Conservation (phyloP, 2,113 vertebrate species). For the Chionomys nivalis region DNA sequence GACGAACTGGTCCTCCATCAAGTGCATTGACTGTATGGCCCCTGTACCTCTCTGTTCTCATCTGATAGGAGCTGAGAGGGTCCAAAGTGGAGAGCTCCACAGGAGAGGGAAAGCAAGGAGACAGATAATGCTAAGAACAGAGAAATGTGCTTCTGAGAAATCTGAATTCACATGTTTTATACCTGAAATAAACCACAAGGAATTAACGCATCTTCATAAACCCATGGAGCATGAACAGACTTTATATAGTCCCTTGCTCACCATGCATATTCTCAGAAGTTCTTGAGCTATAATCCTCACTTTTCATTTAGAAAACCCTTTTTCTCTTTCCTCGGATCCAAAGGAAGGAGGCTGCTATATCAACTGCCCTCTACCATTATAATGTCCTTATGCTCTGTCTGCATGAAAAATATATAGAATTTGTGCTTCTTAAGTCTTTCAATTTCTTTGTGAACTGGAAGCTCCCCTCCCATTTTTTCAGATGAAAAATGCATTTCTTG, state of each 20-base stretch:
- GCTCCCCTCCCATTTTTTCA: not conserved
- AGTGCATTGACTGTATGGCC: not conserved
- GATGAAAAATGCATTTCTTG: slow-evolving; percentile 23
- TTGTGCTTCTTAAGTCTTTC: not conserved
- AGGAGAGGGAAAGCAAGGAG: not conserved
- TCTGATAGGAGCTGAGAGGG: not conserved
- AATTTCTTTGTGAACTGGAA: not conserved
- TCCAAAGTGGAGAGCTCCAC: not conserved
- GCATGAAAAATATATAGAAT: not conserved
- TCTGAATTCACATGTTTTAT: slow-evolving; percentile 63
- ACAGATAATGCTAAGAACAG: slow-evolving; percentile 3
- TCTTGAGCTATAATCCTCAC: slow-evolving; percentile 29
- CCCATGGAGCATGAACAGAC: slow-evolving; percentile 36
- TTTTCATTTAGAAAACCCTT: slow-evolving; percentile 34
- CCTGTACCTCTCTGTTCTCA: not conserved
- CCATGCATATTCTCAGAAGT: not conserved
- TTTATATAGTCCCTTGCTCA: slow-evolving; percentile 51
- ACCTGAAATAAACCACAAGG: slow-evolving; percentile 57
- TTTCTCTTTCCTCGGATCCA: slow-evolving; percentile 15
- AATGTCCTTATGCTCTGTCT: not conserved
- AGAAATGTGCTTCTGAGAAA: slow-evolving; percentile 27
- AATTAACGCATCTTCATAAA: slow-evolving; percentile 61
- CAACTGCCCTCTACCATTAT: not conserved
- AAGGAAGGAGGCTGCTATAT: not conserved
- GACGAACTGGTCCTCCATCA: not conserved